Evolutionary conservation across 2,113 vertebrate species (phyloP).

Genomic region (Brienomyrus brachyistius): DNA sequence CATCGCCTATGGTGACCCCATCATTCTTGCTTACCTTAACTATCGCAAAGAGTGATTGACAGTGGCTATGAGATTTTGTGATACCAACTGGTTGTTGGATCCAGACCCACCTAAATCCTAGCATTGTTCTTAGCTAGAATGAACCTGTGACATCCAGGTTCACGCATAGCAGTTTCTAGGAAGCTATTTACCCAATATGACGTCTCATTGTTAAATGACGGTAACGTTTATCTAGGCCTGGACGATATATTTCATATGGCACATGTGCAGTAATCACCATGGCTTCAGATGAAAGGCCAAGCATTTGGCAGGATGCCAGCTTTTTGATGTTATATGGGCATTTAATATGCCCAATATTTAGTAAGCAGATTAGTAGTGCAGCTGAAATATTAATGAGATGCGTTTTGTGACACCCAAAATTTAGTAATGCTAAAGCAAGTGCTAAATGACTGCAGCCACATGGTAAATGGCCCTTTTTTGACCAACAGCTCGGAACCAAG

Average conservation of each 20-base stretch:
- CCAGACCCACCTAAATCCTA: not conserved
- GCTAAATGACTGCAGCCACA: not conserved
- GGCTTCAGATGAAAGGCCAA: no score
- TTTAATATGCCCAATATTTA: no score
- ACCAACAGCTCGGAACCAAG: conserved; percentile 80
- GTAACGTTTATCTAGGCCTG: not conserved
- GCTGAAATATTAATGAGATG: no score
- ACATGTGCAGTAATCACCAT: no score
- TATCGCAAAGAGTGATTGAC: not conserved
- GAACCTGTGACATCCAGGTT: not conserved
- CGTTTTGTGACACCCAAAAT: no score
- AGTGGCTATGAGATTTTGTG: not conserved
- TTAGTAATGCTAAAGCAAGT: no score
- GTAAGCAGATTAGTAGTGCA: no score
- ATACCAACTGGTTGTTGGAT: not conserved
- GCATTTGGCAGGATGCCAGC: no score
- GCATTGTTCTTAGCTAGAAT: not conserved
- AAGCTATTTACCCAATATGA: not conserved
- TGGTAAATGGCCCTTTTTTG: not conserved
- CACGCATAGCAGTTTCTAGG: not conserved
- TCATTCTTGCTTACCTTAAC: not conserved
- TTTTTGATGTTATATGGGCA: no score
- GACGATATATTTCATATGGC: no score
- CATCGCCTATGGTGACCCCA: conserved; percentile 75
- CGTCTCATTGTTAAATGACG: not conserved